Evolutionary conservation across 2,797 vertebrate species (phyloP).

Genomic region (Hyperoplus lanceolatus): DNA sequence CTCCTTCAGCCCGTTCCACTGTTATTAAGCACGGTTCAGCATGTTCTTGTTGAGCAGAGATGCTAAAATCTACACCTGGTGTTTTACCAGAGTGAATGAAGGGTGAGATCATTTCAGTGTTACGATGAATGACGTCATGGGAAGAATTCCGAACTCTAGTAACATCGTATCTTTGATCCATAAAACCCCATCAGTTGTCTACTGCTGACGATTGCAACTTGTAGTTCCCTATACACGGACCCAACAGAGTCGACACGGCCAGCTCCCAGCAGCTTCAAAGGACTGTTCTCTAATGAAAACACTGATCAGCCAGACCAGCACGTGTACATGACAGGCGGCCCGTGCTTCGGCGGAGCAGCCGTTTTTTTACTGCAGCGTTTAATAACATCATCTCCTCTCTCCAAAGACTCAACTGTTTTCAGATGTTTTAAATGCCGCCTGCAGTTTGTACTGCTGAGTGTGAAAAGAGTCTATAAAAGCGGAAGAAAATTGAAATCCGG

Average conservation of each 20-base stretch:
- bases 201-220: conserved; percentile 12
- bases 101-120: background rate
- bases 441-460: conserved; percentile 37
- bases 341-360: conserved; percentile 51
- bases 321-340: conserved; percentile 58
- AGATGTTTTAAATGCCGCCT: conserved; percentile 15
- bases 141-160: background rate
- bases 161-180: background rate
- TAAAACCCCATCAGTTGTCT: background rate
- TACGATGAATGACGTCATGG: background rate
- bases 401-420: conserved; percentile 34
- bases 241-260: conserved; percentile 12
- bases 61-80: no score
- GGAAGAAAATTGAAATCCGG: conserved; percentile 47
- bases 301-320: conserved; percentile 48
- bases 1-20: conserved; percentile 2
- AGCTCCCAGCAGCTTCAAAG: conserved; percentile 11
- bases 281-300: conserved; percentile 39
- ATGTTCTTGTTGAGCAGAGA: conserved; percentile 2
- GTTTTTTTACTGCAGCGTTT: conserved; percentile 39
- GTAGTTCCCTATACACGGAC: background rate
- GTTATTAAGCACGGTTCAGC: conserved; percentile 7
- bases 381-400: conserved; percentile 51
- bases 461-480: conserved; percentile 46
- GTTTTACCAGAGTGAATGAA: background rate